Percentiles rank a stretch among this genome's conserved stretches.
These are phyloP conservation scores for Agonopterix heracliana DNA, from an alignment of 2,888 invertebrate species.

Conservation along the genomic window DNA sequence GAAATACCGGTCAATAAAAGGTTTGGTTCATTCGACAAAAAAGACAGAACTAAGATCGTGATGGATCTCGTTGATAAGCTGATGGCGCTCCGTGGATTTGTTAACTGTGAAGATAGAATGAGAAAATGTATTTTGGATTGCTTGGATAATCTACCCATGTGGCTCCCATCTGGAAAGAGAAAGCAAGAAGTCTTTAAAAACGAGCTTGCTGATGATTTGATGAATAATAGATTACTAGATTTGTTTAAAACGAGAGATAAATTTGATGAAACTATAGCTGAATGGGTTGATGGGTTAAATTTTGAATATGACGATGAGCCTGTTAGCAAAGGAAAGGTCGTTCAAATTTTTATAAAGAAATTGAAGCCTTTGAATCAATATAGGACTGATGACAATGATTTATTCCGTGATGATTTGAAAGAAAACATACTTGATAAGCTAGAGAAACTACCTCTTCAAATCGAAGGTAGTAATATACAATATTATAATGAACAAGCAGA, in stretches of 20 bases:
- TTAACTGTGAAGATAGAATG: conserved; percentile 20
- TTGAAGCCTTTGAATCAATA: conserved; percentile 15
- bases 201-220: conserved; percentile 24
- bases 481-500: too few species aligned
- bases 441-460: conserved; percentile 16
- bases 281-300: conserved; percentile 19
- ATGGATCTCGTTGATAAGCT: conserved; percentile 24
- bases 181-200: conserved; percentile 24
- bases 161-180: conserved; percentile 29
- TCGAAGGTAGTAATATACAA: background rate
- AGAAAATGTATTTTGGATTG: conserved; percentile 22
- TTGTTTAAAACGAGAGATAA: conserved; percentile 5
- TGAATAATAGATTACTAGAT: conserved; percentile 8
- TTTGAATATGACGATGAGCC: conserved; percentile 14
- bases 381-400: conserved; percentile 11
- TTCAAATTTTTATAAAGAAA: conserved; percentile 17
- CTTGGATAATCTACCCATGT: conserved; percentile 32
- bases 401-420: conserved; percentile 19
- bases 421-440: conserved; percentile 21
- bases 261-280: conserved; percentile 16
- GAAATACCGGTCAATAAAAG: conserved; percentile 26
- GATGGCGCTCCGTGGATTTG: conserved; percentile 17
- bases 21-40: conserved; percentile 17
- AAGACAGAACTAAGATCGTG: conserved; percentile 13
- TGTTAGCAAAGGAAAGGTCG: conserved; percentile 13